Evolutionary conservation across 2,797 vertebrate species (phyloP).

Genomic region (Premnoplex brunnescens): DNA sequence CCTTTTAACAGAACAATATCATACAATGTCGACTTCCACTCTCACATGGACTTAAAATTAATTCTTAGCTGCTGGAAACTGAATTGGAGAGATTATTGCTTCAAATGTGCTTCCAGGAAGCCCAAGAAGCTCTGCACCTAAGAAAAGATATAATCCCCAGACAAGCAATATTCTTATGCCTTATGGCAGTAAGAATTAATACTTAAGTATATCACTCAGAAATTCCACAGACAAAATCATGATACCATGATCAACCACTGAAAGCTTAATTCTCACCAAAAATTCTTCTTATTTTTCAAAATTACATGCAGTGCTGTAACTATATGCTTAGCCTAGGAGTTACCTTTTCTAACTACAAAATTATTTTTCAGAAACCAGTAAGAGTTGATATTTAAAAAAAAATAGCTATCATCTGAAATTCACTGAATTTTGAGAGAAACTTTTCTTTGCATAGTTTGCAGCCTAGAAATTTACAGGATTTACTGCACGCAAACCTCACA

Average conservation of each 20-base stretch:
- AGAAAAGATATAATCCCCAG: not conserved
- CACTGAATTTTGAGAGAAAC: not conserved
- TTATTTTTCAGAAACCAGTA: not conserved
- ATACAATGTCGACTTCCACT: not conserved
- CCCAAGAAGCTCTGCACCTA: not conserved
- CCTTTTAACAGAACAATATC: constrained; percentile 74
- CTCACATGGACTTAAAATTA: not conserved
- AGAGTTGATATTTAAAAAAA: not conserved
- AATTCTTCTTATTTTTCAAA: not conserved
- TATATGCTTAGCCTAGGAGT: not conserved
- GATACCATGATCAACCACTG: not conserved
- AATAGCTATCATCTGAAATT: not conserved
- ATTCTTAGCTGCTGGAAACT: not conserved
- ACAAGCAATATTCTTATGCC: not conserved
- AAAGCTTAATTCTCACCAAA: not conserved
- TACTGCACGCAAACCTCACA: not conserved
- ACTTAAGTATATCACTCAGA: not conserved
- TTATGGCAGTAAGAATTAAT: not conserved
- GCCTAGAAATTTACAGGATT: not conserved
- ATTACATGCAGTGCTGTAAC: not conserved
- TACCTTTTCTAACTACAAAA: not conserved
- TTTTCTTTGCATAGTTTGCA: not conserved
- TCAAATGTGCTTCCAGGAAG: not conserved
- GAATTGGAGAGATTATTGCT: not conserved
- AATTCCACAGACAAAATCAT: not conserved